These are phyloP conservation scores for Sparus aurata DNA, from an alignment of 2,797 vertebrate genomes.

Conservation along the genomic window DNA sequence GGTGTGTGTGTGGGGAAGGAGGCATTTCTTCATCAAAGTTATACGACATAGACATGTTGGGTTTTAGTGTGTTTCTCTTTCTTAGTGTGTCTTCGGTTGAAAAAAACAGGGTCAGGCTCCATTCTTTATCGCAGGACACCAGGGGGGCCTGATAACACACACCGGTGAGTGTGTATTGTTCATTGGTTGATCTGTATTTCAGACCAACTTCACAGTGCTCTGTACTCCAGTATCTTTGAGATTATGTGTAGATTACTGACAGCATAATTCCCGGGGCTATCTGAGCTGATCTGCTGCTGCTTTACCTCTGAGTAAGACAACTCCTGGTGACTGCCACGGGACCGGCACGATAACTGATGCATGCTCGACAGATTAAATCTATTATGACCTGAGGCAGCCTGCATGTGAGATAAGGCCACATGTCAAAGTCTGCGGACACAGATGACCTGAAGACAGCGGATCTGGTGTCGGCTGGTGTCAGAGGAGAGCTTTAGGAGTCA, in stretches of 20 bases:
- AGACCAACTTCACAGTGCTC: neutral
- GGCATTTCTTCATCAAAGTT: too few species aligned
- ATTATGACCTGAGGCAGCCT: constrained; percentile 38
- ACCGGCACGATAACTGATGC: constrained; percentile 41
- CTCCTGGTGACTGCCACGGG: constrained; percentile 12
- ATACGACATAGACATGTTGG: too few species aligned
- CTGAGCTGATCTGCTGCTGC: constrained; percentile 31
- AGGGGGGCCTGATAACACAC: constrained; percentile 33
- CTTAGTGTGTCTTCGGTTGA: too few species aligned
- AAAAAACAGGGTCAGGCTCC: neutral
- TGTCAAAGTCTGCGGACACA: constrained; percentile 34
- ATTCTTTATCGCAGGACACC: constrained; percentile 37
- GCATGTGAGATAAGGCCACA: constrained; percentile 42
- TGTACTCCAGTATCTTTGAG: constrained; percentile 16
- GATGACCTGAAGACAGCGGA: constrained; percentile 18
- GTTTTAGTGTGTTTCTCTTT: too few species aligned
- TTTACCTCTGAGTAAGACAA: constrained; percentile 46
- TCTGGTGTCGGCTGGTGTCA: constrained; percentile 8
- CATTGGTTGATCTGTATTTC: constrained; percentile 45
- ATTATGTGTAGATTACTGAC: constrained; percentile 37
- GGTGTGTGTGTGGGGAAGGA: too few species aligned
- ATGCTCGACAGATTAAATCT: constrained; percentile 54
- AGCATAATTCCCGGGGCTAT: constrained; percentile 33
- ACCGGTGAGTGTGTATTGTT: constrained; percentile 30
- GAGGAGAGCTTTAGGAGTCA: constrained; percentile 1